Evolutionary conservation across 2,888 invertebrate species (phyloP).

Genomic region (Andrena praecox): DNA sequence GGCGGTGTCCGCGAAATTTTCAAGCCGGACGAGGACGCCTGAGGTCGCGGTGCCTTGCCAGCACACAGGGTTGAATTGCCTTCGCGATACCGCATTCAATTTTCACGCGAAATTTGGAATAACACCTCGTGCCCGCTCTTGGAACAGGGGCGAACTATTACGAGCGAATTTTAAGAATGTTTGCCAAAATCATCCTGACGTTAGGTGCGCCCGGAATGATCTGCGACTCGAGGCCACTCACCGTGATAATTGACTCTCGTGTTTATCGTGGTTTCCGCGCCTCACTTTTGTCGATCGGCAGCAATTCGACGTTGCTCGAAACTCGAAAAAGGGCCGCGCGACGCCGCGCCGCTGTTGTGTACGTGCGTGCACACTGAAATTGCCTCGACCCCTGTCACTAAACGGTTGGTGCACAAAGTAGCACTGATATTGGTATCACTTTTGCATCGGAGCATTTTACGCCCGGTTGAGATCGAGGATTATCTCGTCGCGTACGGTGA

Average conservation of each 20-base stretch:
- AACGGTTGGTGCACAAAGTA: not conserved
- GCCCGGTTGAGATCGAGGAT: not conserved
- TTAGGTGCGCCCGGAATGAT: not conserved
- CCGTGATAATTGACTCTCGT: constrained; percentile 8
- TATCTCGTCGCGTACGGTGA: not conserved
- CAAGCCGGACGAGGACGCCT: not conserved
- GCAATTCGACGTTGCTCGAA: constrained; percentile 12
- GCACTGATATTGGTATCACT: not conserved
- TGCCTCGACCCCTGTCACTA: not conserved
- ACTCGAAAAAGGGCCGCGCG: too few relatives aligned
- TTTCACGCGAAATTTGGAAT: constrained; percentile 17
- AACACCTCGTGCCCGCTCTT: not conserved
- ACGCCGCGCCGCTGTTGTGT: too few relatives aligned
- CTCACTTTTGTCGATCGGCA: not conserved
- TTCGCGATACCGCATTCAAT: not conserved
- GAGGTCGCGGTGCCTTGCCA: not conserved
- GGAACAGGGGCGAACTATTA: not conserved
- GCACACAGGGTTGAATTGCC: not conserved
- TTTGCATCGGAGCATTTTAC: not conserved
- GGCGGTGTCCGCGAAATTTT: not conserved
- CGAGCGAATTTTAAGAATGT: constrained; percentile 30
- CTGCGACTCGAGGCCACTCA: not conserved
- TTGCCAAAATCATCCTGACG: constrained; percentile 35
- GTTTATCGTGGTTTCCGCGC: constrained; percentile 33
- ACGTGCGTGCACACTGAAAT: not conserved